phyloP scores from a whole-genome alignment of 2,888 invertebrate genomes.

The Ophion ellenae region DNA sequence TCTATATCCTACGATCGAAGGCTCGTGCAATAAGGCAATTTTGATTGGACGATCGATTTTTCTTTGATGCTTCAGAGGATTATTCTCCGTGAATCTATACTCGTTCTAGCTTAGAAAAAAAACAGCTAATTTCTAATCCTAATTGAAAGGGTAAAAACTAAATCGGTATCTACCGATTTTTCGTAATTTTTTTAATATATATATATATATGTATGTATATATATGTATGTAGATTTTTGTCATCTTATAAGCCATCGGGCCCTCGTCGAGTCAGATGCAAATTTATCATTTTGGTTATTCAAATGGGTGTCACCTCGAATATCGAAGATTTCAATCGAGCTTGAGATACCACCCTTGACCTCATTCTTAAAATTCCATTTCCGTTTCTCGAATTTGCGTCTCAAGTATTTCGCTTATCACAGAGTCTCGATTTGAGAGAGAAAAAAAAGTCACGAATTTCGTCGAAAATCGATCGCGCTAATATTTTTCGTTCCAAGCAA shows the following conservation, averaged over 20 bases:
- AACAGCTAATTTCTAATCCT: conserved; percentile 37
- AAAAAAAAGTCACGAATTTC: conserved; percentile 16
- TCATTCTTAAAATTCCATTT: not conserved
- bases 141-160: conserved; percentile 14
- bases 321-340: not conserved
- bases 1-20: conserved; percentile 50
- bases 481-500: conserved; percentile 35
- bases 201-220: conserved; percentile 1
- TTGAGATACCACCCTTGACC: not conserved
- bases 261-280: conserved; percentile 1
- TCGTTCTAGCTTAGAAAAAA: conserved; percentile 44
- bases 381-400: not conserved
- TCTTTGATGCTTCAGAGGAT: conserved; percentile 19
- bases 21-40: conserved; percentile 60
- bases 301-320: not conserved
- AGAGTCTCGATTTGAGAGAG: conserved; percentile 50
- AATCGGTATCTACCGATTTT: not conserved
- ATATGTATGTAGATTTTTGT: not conserved
- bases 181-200: not conserved
- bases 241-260: conserved; percentile 34
- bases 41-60: conserved; percentile 56
- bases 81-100: conserved; percentile 43
- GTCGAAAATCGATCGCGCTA: conserved; percentile 31
- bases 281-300: conserved; percentile 35
- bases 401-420: conserved; percentile 52